These are phyloP conservation scores for Macrocentrus cingulum DNA, from an alignment of 1,140 invertebrate species.

Conservation along the genomic window DNA sequence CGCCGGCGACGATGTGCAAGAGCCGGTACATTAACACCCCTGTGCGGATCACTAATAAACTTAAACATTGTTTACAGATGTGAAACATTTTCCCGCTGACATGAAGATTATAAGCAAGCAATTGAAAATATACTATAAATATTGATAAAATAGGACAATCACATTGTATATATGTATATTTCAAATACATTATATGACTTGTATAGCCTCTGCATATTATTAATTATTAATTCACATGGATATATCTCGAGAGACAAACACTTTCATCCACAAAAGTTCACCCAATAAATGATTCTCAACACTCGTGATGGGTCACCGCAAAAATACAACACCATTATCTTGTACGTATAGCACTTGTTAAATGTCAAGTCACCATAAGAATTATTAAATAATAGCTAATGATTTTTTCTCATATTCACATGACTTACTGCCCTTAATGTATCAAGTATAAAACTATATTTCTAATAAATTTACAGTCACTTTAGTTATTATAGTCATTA, in stretches of 20 bases:
- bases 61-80: slow-evolving; percentile 51
- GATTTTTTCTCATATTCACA: background rate
- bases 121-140: too few relatives aligned
- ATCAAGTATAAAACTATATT: too few relatives aligned
- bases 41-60: slow-evolving; percentile 57
- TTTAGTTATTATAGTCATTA: too few relatives aligned
- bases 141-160: too few relatives aligned
- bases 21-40: slow-evolving; percentile 50
- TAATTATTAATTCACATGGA: slow-evolving; percentile 9
- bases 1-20: slow-evolving; percentile 34
- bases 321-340: slow-evolving; percentile 5
- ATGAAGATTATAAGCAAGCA: too few relatives aligned
- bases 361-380: background rate
- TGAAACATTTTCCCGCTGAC: background rate
- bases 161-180: too few relatives aligned
- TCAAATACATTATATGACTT: background rate
- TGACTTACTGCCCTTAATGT: too few relatives aligned
- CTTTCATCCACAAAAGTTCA: background rate
- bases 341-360: slow-evolving; percentile 1
- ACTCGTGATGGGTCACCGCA: slow-evolving; percentile 12
- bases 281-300: slow-evolving; percentile 1
- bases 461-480: too few relatives aligned
- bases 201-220: background rate
- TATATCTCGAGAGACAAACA: background rate
- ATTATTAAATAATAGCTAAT: background rate